Evolutionary conservation across 2,888 invertebrate species (phyloP).

Genomic region (Anodontia alba): DNA sequence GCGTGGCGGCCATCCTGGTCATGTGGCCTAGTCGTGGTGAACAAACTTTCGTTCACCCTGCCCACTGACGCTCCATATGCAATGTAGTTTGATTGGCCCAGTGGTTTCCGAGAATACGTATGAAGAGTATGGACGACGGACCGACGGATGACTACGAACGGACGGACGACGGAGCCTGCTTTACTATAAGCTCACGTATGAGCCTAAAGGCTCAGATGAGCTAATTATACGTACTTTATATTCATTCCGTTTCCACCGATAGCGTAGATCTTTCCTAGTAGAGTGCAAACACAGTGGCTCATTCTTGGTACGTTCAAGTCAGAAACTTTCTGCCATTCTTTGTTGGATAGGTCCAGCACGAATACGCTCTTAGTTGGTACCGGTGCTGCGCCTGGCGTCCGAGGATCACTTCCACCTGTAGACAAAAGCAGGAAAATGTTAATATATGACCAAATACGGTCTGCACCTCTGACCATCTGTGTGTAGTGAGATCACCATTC

Average conservation of each 20-base stretch:
- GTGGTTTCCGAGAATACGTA: too few species aligned
- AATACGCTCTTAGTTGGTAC: constrained; percentile 54
- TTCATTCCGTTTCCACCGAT: constrained; percentile 71
- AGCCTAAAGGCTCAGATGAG: too few species aligned
- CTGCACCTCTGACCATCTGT: not conserved
- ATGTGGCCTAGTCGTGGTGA: too few species aligned
- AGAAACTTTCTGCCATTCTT: constrained; percentile 60
- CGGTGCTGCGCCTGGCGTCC: constrained; percentile 16
- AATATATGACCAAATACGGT: not conserved
- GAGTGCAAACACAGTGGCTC: constrained; percentile 62
- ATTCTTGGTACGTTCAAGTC: constrained; percentile 61
- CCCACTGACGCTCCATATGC: too few species aligned
- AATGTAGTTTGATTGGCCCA: too few species aligned
- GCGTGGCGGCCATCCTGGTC: too few species aligned
- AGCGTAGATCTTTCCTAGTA: constrained; percentile 68
- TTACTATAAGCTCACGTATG: too few species aligned
- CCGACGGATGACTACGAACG: too few species aligned
- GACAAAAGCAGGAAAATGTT: too few species aligned
- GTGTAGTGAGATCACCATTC: not conserved
- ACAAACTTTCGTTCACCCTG: too few species aligned
- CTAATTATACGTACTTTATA: constrained; percentile 62
- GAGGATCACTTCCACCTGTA: constrained; percentile 47
- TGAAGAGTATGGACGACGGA: too few species aligned
- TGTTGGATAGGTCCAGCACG: constrained; percentile 50
- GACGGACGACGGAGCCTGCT: too few species aligned